Evolutionary conservation across 1,140 invertebrate genomes (phyloP).

Genomic region (Leptopilina boulardi): DNA sequence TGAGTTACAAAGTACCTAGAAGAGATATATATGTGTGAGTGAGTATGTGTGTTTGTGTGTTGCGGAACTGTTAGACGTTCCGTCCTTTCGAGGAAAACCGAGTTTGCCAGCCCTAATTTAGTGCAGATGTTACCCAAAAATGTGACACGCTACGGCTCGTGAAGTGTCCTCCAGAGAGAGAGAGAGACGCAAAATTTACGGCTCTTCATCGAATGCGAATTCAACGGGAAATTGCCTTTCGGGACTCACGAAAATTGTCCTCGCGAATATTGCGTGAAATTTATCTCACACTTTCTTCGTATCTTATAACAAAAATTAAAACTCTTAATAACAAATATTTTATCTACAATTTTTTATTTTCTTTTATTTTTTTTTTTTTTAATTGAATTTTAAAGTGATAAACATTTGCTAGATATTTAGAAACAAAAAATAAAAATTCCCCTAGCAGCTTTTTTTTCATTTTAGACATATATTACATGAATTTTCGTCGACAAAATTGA

Average conservation of each 20-base stretch:
- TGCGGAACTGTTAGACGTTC: slow-evolving; percentile 41
- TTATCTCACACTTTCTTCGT: background rate
- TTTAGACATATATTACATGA: background rate
- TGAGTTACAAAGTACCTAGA: background rate
- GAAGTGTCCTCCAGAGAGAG: slow-evolving; percentile 46
- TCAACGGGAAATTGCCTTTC: slow-evolving; percentile 49
- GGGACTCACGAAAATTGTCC: background rate
- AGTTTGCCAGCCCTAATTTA: slow-evolving; percentile 70
- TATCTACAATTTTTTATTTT: too few species aligned
- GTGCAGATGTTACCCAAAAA: slow-evolving; percentile 66
- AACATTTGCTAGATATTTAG: too few species aligned
- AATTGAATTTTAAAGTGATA: too few species aligned
- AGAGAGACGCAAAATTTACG: slow-evolving; percentile 48
- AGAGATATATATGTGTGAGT: too few species aligned
- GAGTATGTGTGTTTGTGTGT: background rate
- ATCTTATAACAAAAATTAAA: too few species aligned
- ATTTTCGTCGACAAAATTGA: slow-evolving; percentile 27
- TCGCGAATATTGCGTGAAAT: background rate
- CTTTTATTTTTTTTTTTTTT: too few species aligned
- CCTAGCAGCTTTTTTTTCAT: background rate
- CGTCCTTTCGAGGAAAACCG: slow-evolving; percentile 56
- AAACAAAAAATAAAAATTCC: too few species aligned
- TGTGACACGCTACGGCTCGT: slow-evolving; percentile 53
- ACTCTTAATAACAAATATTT: background rate
- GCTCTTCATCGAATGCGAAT: slow-evolving; percentile 31